phyloP scores from a whole-genome alignment of 2,888 invertebrate genomes.

The Eudemis profundana region DNA sequence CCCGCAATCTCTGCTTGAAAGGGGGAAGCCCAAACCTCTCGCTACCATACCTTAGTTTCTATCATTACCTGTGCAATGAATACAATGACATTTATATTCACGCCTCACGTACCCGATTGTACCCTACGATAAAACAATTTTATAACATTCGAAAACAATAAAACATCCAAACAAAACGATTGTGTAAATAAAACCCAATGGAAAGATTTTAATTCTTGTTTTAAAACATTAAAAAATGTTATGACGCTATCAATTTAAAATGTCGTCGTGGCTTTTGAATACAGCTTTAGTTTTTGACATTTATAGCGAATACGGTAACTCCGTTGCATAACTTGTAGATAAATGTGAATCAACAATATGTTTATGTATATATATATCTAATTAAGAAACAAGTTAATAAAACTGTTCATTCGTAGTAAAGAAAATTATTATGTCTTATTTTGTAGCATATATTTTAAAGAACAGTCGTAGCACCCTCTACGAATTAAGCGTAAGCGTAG shows the following conservation, averaged over 20 bases:
- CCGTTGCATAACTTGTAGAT: constrained; percentile 11
- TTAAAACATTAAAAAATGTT: constrained; percentile 76
- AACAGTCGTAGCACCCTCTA: constrained; percentile 18
- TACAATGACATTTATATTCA: constrained; percentile 33
- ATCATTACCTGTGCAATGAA: background rate
- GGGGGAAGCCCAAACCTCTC: too few species aligned
- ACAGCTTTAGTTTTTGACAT: constrained; percentile 75
- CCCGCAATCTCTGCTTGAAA: too few species aligned
- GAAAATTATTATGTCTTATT: too few species aligned
- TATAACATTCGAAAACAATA: constrained; percentile 72
- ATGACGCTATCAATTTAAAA: constrained; percentile 75
- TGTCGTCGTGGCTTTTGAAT: constrained; percentile 71
- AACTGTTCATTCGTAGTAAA: too few species aligned
- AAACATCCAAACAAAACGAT: constrained; percentile 74
- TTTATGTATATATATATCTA: too few species aligned
- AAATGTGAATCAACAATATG: background rate
- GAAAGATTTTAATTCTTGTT: constrained; percentile 63
- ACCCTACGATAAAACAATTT: constrained; percentile 52
- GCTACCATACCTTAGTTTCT: background rate
- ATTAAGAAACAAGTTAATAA: too few species aligned
- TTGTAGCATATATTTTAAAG: too few species aligned
- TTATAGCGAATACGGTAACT: constrained; percentile 55
- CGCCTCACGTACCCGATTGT: constrained; percentile 35
- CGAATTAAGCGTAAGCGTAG: background rate
- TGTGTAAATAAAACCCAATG: constrained; percentile 75